phyloP scores from a whole-genome alignment of 2,888 invertebrate genomes.

The Aphodius granarius region DNA sequence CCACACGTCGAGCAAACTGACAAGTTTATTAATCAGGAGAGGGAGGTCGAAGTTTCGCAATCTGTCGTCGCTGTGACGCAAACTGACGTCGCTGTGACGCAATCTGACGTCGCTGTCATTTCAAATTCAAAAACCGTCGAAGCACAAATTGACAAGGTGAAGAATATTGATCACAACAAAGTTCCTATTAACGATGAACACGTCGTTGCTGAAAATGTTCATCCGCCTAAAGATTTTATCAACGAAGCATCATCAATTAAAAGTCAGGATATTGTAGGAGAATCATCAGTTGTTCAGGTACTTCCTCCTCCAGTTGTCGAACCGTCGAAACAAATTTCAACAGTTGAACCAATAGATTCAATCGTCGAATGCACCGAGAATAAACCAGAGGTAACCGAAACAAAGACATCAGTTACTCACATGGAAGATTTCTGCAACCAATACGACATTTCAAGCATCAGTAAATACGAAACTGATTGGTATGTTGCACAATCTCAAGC shows the following conservation, averaged over 20 bases:
- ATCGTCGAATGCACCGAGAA: background rate
- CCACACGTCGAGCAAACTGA: background rate
- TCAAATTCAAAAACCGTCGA: background rate
- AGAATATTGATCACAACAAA: constrained; percentile 14
- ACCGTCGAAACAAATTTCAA: background rate
- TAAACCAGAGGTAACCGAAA: background rate
- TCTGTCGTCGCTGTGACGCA: background rate
- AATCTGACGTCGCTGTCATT: background rate
- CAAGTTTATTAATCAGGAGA: background rate
- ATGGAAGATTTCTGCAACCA: background rate
- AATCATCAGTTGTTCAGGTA: background rate
- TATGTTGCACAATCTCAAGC: constrained; percentile 7
- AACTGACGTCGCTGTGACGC: background rate
- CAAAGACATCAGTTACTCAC: background rate
- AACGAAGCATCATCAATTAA: background rate
- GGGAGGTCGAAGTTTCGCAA: background rate
- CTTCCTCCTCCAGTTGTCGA: background rate
- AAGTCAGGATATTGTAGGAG: background rate
- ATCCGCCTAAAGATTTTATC: background rate
- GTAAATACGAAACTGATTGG: constrained; percentile 33
- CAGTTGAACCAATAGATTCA: background rate
- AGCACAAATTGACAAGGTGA: constrained; percentile 10
- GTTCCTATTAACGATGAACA: background rate
- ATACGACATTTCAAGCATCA: background rate
- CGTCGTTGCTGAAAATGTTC: background rate